Conservation (phyloP, 2,113 vertebrate species). For the Phalacrocorax carbo region DNA sequence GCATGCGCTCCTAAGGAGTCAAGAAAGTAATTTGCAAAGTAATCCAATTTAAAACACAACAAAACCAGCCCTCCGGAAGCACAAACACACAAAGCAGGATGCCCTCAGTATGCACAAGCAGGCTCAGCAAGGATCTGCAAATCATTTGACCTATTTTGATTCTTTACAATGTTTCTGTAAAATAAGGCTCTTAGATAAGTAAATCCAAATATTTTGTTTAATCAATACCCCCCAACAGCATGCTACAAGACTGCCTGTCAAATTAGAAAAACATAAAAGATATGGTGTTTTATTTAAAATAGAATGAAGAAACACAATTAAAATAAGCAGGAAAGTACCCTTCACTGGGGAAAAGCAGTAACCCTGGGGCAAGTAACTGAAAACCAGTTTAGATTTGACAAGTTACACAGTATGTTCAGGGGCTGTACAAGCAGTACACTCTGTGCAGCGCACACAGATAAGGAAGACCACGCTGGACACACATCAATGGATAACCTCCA, state of each 20-base stretch:
- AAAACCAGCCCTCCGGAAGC: background rate
- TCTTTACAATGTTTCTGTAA: background rate
- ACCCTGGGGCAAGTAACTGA: slow-evolving; percentile 10
- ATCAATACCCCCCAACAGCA: background rate
- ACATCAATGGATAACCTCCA: background rate
- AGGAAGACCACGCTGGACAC: background rate
- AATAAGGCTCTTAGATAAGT: background rate
- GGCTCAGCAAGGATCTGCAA: background rate
- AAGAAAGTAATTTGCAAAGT: background rate
- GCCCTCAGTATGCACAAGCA: background rate
- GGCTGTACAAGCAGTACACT: background rate
- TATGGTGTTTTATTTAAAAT: background rate
- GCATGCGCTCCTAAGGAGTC: background rate
- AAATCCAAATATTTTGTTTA: slow-evolving; percentile 11
- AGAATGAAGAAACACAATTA: background rate
- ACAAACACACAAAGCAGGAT: background rate
- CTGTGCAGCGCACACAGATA: background rate
- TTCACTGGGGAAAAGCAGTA: background rate
- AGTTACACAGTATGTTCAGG: background rate
- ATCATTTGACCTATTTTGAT: background rate
- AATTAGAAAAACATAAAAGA: background rate
- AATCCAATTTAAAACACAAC: background rate
- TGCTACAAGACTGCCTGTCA: background rate
- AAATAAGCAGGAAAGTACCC: background rate
- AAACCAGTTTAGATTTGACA: background rate